Evolutionary conservation across 2,888 invertebrate genomes (phyloP).

Genomic region (Teinopalpus imperialis): DNA sequence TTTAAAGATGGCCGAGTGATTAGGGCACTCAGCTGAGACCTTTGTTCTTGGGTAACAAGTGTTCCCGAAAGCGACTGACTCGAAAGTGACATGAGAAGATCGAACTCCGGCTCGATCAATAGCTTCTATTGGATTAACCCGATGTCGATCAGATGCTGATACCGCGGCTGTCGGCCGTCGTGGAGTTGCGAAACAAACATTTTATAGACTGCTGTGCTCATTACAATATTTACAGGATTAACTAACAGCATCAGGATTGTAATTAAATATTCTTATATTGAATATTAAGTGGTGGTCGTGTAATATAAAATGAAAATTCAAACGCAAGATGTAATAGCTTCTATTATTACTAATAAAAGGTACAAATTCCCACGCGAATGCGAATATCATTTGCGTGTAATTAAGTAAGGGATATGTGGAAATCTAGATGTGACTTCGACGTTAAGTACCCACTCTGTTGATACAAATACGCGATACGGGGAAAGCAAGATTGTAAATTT

Average conservation of each 20-base stretch:
- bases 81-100: too few relatives aligned
- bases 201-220: neutral
- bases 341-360: constrained; percentile 6
- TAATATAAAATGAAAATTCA: neutral
- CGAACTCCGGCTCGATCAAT: too few relatives aligned
- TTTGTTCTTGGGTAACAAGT: too few relatives aligned
- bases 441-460: constrained; percentile 25
- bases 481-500: constrained; percentile 23
- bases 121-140: too few relatives aligned
- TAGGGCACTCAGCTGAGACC: too few relatives aligned
- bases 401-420: constrained; percentile 37
- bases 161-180: too few relatives aligned
- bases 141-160: too few relatives aligned
- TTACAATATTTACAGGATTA: constrained; percentile 1
- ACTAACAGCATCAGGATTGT: neutral
- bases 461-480: constrained; percentile 22
- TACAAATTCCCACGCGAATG: constrained; percentile 20
- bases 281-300: neutral
- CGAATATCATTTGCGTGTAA: constrained; percentile 28
- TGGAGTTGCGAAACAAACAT: too few relatives aligned
- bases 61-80: too few relatives aligned
- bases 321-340: neutral
- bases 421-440: constrained; percentile 34
- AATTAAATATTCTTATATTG: constrained; percentile 14
- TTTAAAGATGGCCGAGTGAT: too few relatives aligned